Base-by-base conservation (phyloP, 1,140 invertebrate species). In the Marisa cornuarietis region DNA sequence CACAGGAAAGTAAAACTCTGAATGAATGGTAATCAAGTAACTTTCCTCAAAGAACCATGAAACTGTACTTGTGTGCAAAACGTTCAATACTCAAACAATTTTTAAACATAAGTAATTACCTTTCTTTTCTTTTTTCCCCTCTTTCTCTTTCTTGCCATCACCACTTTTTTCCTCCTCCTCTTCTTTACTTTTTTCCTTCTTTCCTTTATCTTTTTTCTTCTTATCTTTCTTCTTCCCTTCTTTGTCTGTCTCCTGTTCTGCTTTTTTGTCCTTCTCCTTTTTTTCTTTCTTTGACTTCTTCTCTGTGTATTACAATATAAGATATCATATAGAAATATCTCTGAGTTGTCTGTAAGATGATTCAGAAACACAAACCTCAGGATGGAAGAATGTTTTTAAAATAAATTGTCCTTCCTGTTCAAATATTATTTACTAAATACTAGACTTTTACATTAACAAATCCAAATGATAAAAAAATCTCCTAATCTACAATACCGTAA, bases 131-230 rank as follows among this genome's bases (percentile, higher is more conserved):
- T 42, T 42, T 42, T 42, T 42, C 6, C 3, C 31, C 2, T 42
- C 61, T 49, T 71, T 52, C 11, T 81, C 58, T 52, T 71, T 71
- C 52, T 79, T 63, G 31, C n/a, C 24, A 58, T 51, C 77, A 18
- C 73, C 66, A 24, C 22, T 75, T 66, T 82, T 66, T 7, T 76
- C 72, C 58, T 80, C 61, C 61, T 81, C 79, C 20, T 80, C 71
- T 22, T 74, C 71, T n/a, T 82, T 79, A 16, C 71, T 71, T 14
- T 72, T 71, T 8, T 83, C 63, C 69, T 69, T 63, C 52, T 80
- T 49, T 42, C 71, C 71, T 42, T 76, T 66, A 11, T 68, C 69
- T 26, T 74, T 71, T 71, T 66, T 61, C 22, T 73, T 69, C 49
- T 77, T 49, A 24, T 51, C 61, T 61, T 72, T 58, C 18, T 71